A percentile compares a stretch with the other conserved stretches of the same genome.
phyloP scores from a whole-genome alignment of 1,140 invertebrate genomes.

The Trichoplusia ni region DNA sequence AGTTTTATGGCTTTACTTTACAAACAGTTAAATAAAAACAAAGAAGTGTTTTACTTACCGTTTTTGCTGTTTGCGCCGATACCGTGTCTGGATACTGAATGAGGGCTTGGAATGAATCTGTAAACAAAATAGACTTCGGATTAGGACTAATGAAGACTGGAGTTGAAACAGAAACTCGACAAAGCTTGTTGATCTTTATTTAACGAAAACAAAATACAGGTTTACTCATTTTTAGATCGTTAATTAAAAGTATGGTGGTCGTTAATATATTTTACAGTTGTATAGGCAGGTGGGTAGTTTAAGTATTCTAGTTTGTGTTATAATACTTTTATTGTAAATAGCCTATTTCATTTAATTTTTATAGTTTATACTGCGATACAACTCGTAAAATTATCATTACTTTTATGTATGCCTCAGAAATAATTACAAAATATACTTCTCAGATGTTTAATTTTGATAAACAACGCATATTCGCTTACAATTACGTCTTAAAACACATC shows the following conservation, averaged over 20 bases:
- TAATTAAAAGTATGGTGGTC: not conserved
- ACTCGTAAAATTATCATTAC: too few species aligned
- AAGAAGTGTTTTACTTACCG: slow-evolving; percentile 85
- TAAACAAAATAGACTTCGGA: slow-evolving; percentile 72
- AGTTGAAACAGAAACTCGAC: slow-evolving; percentile 9
- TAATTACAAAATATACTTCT: not conserved
- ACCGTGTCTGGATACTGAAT: slow-evolving; percentile 99
- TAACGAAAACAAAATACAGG: not conserved
- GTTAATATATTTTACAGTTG: not conserved
- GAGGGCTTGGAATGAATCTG: slow-evolving; percentile 99
- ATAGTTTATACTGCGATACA: too few species aligned
- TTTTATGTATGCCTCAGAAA: too few species aligned
- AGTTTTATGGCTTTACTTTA: slow-evolving; percentile 75
- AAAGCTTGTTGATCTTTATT: slow-evolving; percentile 22
- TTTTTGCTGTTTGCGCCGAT: slow-evolving; percentile 97
- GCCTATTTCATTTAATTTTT: too few species aligned
- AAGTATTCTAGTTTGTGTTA: too few species aligned
- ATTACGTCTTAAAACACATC: not conserved
- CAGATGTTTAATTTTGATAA: too few species aligned
- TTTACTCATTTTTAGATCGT: not conserved
- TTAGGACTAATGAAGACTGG: slow-evolving; percentile 24
- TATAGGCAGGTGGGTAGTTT: too few species aligned
- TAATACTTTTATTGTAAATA: too few species aligned
- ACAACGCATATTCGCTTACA: too few species aligned
- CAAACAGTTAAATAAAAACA: slow-evolving; percentile 76